Conservation (phyloP, 2,888 invertebrate species). For the Amphimallon solstitiale region DNA sequence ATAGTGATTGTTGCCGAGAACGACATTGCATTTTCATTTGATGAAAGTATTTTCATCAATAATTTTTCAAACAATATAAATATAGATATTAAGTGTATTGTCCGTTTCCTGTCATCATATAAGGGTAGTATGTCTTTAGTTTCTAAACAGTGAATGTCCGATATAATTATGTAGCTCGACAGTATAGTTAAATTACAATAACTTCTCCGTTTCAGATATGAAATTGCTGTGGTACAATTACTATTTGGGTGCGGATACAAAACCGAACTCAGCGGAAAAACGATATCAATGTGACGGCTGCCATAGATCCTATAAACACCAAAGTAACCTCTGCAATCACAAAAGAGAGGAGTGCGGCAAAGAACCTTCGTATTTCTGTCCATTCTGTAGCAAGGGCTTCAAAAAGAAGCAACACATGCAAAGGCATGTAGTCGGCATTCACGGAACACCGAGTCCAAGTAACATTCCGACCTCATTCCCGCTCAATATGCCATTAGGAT, state of each 20-base stretch:
- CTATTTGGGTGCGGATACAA: slow-evolving; percentile 16
- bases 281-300: slow-evolving; percentile 43
- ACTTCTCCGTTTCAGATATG: slow-evolving; percentile 37
- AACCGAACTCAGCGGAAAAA: slow-evolving; percentile 28
- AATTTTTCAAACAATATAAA: too few relatives aligned
- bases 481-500: slow-evolving; percentile 6
- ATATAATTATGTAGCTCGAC: too few relatives aligned
- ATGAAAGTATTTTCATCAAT: too few relatives aligned
- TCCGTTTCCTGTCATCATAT: too few relatives aligned
- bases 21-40: too few relatives aligned
- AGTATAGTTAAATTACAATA: background rate
- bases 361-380: slow-evolving; percentile 64
- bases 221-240: slow-evolving; percentile 33
- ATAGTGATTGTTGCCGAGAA: too few relatives aligned
- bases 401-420: slow-evolving; percentile 57
- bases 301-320: slow-evolving; percentile 56
- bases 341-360: slow-evolving; percentile 66
- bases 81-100: too few relatives aligned
- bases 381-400: slow-evolving; percentile 59
- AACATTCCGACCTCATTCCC: slow-evolving; percentile 13
- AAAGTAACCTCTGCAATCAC: slow-evolving; percentile 63
- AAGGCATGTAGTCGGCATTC: slow-evolving; percentile 49
- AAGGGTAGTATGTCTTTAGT: too few relatives aligned
- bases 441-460: slow-evolving; percentile 10
- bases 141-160: too few relatives aligned